Conservation (phyloP, 2,797 vertebrate species). For the Hapalemur alaotrensis region DNA sequence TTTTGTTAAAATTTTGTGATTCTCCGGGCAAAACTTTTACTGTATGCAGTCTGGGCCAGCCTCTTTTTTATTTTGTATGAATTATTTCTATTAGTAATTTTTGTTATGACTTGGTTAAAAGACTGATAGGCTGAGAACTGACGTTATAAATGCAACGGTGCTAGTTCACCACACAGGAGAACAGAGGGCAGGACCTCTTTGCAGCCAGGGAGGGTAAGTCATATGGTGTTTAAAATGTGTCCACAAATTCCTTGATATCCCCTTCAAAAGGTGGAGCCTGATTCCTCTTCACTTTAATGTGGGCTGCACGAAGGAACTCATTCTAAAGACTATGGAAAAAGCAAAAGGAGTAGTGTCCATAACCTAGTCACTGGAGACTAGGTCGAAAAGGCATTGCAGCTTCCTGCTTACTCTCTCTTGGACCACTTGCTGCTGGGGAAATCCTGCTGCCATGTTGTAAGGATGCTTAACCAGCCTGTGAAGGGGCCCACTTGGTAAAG, state of each 20-base stretch:
- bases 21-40: not conserved
- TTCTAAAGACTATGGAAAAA: not conserved
- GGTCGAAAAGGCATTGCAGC: not conserved
- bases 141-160: not conserved
- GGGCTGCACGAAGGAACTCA: not conserved
- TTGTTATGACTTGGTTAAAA: not conserved
- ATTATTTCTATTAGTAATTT: not conserved
- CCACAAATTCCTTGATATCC: not conserved
- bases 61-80: not conserved
- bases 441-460: not conserved
- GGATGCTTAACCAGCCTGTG: not conserved
- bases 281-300: not conserved
- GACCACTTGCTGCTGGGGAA: not conserved
- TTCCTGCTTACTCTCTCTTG: not conserved
- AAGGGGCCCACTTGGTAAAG: not conserved
- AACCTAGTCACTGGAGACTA: not conserved
- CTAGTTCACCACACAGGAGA: too few relatives aligned
- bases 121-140: not conserved
- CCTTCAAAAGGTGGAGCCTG: not conserved
- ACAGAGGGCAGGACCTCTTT: not conserved
- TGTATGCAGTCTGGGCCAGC: not conserved
- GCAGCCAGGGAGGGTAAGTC: not conserved
- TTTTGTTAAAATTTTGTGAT: not conserved
- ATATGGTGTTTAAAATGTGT: not conserved
- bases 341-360: fast-evolving